Evolutionary conservation across 2,888 invertebrate genomes (phyloP), one percentile per base, ranked within the genome.

Genomic region (Drosophila buzzatii): DNA sequence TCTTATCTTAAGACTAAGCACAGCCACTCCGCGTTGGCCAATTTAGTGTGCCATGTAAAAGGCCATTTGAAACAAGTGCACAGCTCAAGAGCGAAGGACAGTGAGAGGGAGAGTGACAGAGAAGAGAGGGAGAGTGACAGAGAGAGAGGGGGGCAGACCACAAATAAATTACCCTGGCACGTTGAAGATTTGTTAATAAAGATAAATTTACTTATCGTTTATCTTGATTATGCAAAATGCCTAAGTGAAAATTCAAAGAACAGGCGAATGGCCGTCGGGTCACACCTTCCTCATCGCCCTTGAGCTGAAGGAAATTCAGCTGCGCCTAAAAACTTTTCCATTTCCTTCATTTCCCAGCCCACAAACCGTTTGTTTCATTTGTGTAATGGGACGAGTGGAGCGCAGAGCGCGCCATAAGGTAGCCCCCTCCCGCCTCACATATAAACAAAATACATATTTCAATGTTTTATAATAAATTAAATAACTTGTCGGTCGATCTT

Each of bases 141-240:
- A 14, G 45, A 20, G 20, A 20, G 20, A 20, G 20, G 56, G 56
- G 67, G 64, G 68, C 41, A 73, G 67, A 75, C 85, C 85, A 70
- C 88, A 85, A 82, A 87, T 85, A 85, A 83, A 85, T 87, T 83
- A 81, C 77, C 70, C 74, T 68, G 73, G 84, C 76, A 87, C 81
- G 87, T 87, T 85, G 74, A 87, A 85, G 85, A 85, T 82, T 87
- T 85, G 87, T 85, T 85, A 85, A 85, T 85, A 85, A 87, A 85
- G 85, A 85, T 85, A 85, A 85, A 85, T 85, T 85, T 87, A 87
- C 85, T 85, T 85, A 85, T 85, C 85, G 85, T 85, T 85, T 85
- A 85, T 85, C 85, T 85, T 85, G 85, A 85, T 85, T 85, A 85
- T 85, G 85, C 81, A 82, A 87, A 85, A 82, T 74, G 88, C 88